Conservation (phyloP, 2,113 vertebrate species). For the Myodes glareolus region DNA sequence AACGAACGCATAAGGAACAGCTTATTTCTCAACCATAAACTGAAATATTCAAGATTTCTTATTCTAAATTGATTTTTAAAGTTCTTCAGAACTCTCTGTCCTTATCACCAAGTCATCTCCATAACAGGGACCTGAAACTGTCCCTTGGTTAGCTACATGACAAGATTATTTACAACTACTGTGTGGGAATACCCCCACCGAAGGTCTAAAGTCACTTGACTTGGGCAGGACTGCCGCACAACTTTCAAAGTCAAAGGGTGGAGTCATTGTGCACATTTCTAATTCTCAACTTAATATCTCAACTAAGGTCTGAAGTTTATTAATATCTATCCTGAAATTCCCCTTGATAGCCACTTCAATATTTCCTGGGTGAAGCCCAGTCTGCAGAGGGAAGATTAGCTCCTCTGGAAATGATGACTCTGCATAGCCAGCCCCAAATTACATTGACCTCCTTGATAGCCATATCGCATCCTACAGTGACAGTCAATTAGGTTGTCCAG, state of each 20-base stretch:
- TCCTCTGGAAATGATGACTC: conserved; percentile 62
- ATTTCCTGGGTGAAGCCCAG: conserved; percentile 45
- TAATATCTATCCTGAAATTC: conserved; percentile 51
- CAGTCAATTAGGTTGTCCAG: conserved; percentile 44
- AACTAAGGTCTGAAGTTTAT: conserved; percentile 20
- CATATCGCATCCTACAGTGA: conserved; percentile 24
- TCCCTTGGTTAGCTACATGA: neutral
- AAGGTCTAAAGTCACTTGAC: neutral
- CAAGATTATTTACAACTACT: neutral
- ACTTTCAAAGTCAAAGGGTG: neutral
- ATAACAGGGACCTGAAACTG: neutral
- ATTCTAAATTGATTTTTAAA: conserved; percentile 42
- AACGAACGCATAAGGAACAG: neutral
- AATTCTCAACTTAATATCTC: neutral
- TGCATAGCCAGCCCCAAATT: conserved; percentile 59
- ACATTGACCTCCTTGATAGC: conserved; percentile 65
- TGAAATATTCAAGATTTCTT: conserved; percentile 56
- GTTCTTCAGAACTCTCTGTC: neutral
- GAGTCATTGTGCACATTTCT: neutral
- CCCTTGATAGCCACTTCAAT: conserved; percentile 45
- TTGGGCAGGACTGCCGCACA: neutral
- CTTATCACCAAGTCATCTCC: conserved; percentile 19
- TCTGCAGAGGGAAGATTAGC: conserved; percentile 21
- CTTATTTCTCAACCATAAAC: neutral
- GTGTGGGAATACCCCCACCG: neutral